phyloP scores from a whole-genome alignment of 2,113 vertebrate species.

The Silurus meridionalis region DNA sequence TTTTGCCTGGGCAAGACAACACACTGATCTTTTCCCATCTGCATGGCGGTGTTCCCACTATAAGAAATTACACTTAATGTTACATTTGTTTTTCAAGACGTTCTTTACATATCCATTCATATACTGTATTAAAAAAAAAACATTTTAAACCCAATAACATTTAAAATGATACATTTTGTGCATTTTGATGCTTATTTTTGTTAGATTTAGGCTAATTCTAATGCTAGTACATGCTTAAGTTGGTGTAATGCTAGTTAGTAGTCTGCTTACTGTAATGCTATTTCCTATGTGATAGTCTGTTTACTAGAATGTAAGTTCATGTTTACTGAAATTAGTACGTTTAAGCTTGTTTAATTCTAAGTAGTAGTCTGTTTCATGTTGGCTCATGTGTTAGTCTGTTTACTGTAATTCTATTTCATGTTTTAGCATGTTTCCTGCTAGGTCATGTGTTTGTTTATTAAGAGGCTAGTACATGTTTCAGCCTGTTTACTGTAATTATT shows the following conservation, averaged over 20 bases:
- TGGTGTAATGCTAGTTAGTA: not conserved
- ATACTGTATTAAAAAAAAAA: not conserved
- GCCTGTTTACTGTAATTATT: not conserved
- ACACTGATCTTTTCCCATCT: conserved; percentile 79
- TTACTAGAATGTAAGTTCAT: not conserved
- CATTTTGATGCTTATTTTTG: not conserved
- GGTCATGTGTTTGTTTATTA: not conserved
- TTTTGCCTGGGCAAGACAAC: conserved; percentile 79
- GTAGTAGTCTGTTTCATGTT: not conserved
- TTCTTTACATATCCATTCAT: not conserved
- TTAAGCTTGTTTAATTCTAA: not conserved
- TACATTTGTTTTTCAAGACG: not conserved
- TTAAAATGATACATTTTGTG: not conserved
- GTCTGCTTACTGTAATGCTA: not conserved
- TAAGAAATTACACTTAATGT: conserved; percentile 31
- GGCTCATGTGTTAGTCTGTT: not conserved
- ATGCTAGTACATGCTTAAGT: not conserved
- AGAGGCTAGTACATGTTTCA: not conserved
- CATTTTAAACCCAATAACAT: not conserved
- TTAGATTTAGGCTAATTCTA: not conserved
- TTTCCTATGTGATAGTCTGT: not conserved
- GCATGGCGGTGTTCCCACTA: conserved; percentile 78
- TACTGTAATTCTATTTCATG: not conserved
- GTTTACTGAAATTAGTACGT: not conserved
- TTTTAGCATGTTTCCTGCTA: not conserved